These are phyloP conservation scores for Thera britannica DNA, from an alignment of 2,888 invertebrate genomes.

Conservation along the genomic window DNA sequence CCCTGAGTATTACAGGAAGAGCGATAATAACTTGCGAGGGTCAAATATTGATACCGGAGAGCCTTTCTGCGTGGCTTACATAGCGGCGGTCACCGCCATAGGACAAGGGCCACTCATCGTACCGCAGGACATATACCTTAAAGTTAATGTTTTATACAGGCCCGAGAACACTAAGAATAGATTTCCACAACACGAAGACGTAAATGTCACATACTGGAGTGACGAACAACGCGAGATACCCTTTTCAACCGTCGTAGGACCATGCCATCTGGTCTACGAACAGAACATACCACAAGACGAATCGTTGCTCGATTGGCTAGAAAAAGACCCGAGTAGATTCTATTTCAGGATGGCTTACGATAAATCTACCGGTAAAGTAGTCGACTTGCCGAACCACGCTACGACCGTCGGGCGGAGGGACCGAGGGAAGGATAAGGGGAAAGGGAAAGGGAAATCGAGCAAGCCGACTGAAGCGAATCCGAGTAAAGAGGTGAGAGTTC, in stretches of 20 bases:
- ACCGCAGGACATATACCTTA: slow-evolving; percentile 86
- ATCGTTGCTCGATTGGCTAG: slow-evolving; percentile 85
- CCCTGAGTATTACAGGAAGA: slow-evolving; percentile 92
- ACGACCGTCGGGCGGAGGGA: slow-evolving; percentile 84
- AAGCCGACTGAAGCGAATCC: slow-evolving; percentile 56
- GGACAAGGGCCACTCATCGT: slow-evolving; percentile 80
- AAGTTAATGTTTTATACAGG: slow-evolving; percentile 88
- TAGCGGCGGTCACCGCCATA: slow-evolving; percentile 86
- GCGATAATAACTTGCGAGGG: slow-evolving; percentile 87
- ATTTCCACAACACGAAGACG: slow-evolving; percentile 86
- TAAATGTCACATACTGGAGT: slow-evolving; percentile 91
- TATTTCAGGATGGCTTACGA: slow-evolving; percentile 90
- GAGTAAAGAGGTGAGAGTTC: slow-evolving; percentile 60
- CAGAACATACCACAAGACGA: slow-evolving; percentile 84
- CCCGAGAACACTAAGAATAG: slow-evolving; percentile 90
- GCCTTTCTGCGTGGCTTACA: slow-evolving; percentile 90
- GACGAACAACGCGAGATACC: slow-evolving; percentile 87
- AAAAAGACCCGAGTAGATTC: slow-evolving; percentile 87
- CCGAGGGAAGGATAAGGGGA: slow-evolving; percentile 84
- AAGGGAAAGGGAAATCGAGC: slow-evolving; percentile 73
- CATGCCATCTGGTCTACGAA: slow-evolving; percentile 87
- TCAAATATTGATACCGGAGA: slow-evolving; percentile 89
- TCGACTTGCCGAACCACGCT: slow-evolving; percentile 86
- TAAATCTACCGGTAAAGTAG: slow-evolving; percentile 78
- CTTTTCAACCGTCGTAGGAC: slow-evolving; percentile 87